phyloP scores from a whole-genome alignment of 2,888 invertebrate genomes.

The Patella depressa region DNA sequence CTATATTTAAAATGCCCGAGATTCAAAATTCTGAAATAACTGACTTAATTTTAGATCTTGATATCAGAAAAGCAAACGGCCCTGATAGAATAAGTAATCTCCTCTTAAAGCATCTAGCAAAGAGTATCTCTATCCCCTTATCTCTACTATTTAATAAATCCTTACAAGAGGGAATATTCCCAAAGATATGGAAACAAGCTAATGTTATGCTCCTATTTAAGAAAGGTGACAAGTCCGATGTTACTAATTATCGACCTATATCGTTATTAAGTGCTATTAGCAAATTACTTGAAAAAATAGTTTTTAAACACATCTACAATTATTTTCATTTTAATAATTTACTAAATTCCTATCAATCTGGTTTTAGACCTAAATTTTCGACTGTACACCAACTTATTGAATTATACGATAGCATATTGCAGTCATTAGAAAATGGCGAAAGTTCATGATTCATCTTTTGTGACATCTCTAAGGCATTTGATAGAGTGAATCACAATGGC shows the following conservation, averaged over 20 bases:
- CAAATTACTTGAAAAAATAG: neutral
- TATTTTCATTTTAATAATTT: neutral
- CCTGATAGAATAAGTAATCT: neutral
- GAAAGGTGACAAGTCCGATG: neutral
- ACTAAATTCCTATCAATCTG: neutral
- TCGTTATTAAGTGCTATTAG: neutral
- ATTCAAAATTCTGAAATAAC: neutral
- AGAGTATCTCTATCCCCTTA: neutral
- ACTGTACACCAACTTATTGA: neutral
- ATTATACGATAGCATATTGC: neutral
- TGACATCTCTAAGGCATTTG: neutral
- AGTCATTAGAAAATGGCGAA: neutral
- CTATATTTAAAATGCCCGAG: neutral
- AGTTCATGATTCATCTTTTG: neutral
- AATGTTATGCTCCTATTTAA: neutral
- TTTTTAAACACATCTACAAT: neutral
- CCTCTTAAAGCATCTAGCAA: neutral
- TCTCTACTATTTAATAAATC: neutral
- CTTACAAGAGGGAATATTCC: neutral
- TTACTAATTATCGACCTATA: constrained; percentile 1
- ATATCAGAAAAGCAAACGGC: neutral
- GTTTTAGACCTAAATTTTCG: neutral
- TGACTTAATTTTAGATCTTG: neutral
- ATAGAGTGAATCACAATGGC: neutral
- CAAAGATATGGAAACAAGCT: neutral